Evolutionary conservation across 2,113 vertebrate species (phyloP).

Genomic region (Daphoenositta chrysoptera): DNA sequence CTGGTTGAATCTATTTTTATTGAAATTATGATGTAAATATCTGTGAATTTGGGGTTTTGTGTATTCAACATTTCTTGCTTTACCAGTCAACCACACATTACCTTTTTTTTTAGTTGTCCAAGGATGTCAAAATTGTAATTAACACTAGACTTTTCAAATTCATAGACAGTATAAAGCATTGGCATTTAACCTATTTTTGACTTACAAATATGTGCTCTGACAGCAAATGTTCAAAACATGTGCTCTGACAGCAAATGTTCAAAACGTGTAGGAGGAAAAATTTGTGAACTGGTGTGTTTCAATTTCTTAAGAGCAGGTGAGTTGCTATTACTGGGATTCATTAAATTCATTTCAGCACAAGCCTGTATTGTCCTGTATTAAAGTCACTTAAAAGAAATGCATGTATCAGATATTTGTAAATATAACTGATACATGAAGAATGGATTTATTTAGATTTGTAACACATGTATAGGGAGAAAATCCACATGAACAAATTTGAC

Average conservation of each 20-base stretch:
- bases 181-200: neutral
- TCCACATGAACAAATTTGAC: neutral
- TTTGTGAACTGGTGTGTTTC: neutral
- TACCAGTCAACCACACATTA: neutral
- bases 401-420: neutral
- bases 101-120: neutral
- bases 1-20: neutral
- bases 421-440: neutral
- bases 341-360: neutral
- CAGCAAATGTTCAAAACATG: neutral
- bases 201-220: neutral
- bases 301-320: neutral
- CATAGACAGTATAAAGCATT: fast-evolving
- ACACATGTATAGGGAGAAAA: neutral
- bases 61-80: neutral
- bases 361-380: neutral
- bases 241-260: neutral
- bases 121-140: neutral
- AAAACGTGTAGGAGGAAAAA: neutral
- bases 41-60: neutral
- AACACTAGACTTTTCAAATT: neutral
- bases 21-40: neutral
- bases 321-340: neutral
- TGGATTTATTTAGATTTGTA: neutral
- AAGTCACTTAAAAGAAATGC: neutral